These are phyloP conservation scores for Caenorhabditis uteleia DNA, from an alignment of 2,888 invertebrate genomes.

Conservation along the genomic window DNA sequence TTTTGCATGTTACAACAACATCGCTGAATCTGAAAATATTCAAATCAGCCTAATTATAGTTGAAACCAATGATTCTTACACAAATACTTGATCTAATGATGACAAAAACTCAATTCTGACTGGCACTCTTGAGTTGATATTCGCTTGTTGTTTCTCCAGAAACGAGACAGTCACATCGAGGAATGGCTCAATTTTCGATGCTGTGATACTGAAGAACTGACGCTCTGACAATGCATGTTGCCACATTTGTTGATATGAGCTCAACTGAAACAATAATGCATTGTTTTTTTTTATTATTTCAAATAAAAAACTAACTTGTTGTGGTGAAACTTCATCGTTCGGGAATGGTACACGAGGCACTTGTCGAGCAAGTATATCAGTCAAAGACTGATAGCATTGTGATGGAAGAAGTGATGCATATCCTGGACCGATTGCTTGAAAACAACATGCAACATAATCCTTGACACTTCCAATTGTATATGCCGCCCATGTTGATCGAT, in stretches of 20 bases:
- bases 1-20: slow-evolving; percentile 8
- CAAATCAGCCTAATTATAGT: background rate
- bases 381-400: slow-evolving; percentile 9
- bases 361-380: slow-evolving; percentile 7
- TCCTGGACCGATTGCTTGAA: slow-evolving; percentile 30
- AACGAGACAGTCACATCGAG: slow-evolving; percentile 22
- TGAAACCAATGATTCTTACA: background rate
- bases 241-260: slow-evolving; percentile 28
- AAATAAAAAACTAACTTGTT: slow-evolving; percentile 9
- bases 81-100: slow-evolving; percentile 1
- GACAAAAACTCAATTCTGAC: slow-evolving; percentile 12
- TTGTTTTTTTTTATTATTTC: background rate
- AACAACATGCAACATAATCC: slow-evolving; percentile 36
- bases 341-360: slow-evolving; percentile 23
- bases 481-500: slow-evolving; percentile 42
- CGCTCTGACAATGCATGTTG: slow-evolving; percentile 27
- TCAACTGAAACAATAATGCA: slow-evolving; percentile 13
- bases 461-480: slow-evolving; percentile 33
- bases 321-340: slow-evolving; percentile 13
- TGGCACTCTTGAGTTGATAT: slow-evolving; percentile 12
- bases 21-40: slow-evolving; percentile 13
- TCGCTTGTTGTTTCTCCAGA: slow-evolving; percentile 13
- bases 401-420: slow-evolving; percentile 14
- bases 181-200: slow-evolving; percentile 31
- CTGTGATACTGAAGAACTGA: slow-evolving; percentile 22